Evolutionary conservation across 1,140 invertebrate species (phyloP).

Genomic region (Coptotermes formosanus): DNA sequence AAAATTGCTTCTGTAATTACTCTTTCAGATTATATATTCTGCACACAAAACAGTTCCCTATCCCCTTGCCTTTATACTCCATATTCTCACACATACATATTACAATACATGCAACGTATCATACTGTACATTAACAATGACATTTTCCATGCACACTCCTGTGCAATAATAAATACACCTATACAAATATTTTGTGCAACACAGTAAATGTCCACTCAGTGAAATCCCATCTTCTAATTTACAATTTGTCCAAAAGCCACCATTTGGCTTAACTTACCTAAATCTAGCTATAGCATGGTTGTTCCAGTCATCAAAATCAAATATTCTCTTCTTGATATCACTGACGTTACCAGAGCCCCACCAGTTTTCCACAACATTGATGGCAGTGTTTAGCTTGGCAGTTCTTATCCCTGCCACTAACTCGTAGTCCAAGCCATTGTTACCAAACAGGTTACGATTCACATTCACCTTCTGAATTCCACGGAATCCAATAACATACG

Average conservation of each 20-base stretch:
- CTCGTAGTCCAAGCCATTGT: conserved; percentile 89
- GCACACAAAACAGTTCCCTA: too few relatives aligned
- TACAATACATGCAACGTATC: too few relatives aligned
- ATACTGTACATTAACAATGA: too few relatives aligned
- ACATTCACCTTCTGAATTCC: conserved; percentile 93
- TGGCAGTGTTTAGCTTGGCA: conserved; percentile 78
- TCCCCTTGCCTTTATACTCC: too few relatives aligned
- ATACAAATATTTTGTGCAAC: neutral
- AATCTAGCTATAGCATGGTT: conserved; percentile 91
- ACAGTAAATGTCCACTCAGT: neutral
- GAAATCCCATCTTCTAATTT: neutral
- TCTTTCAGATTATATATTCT: too few relatives aligned
- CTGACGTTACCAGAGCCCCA: conserved; percentile 80
- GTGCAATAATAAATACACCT: neutral
- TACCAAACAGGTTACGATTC: conserved; percentile 84
- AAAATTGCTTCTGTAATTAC: too few relatives aligned
- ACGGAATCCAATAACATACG: conserved; percentile 85
- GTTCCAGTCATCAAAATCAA: conserved; percentile 99
- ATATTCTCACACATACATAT: too few relatives aligned
- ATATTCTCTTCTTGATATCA: conserved; percentile 81
- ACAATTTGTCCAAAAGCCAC: neutral
- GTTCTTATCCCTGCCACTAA: conserved; percentile 88
- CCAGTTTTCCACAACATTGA: conserved; percentile 94
- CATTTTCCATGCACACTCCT: too few relatives aligned
- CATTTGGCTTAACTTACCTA: conserved; percentile 38